Evolutionary conservation across 2,888 invertebrate genomes (phyloP).

Genomic region (Trypoxylon attenuatum): DNA sequence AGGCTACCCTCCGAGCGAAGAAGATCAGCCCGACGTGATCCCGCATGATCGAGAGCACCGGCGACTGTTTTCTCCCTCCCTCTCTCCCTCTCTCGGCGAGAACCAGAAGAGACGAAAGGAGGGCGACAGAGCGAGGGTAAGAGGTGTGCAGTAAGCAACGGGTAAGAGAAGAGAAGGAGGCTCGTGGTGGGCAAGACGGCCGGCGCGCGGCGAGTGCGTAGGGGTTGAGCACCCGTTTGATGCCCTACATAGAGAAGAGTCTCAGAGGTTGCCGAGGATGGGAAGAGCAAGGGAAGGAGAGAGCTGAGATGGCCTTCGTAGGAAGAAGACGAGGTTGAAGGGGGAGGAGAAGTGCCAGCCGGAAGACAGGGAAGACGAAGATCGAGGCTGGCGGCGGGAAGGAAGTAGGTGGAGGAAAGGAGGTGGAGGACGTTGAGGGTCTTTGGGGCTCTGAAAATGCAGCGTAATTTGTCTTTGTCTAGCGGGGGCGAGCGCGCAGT

Average conservation of each 20-base stretch:
- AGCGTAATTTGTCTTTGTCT: slow-evolving; percentile 75
- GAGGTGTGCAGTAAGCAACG: too few relatives aligned
- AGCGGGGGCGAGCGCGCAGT: slow-evolving; percentile 68
- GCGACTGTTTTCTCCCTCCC: not conserved
- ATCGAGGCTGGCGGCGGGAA: slow-evolving; percentile 43
- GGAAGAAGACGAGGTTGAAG: slow-evolving; percentile 50
- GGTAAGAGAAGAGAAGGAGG: slow-evolving; percentile 31
- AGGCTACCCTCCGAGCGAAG: not conserved
- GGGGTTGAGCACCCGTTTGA: slow-evolving; percentile 68
- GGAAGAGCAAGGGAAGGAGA: slow-evolving; percentile 44
- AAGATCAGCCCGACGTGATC: not conserved
- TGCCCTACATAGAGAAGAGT: slow-evolving; percentile 67
- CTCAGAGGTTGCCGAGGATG: slow-evolving; percentile 47
- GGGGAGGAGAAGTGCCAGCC: slow-evolving; percentile 48
- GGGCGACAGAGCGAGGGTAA: slow-evolving; percentile 20
- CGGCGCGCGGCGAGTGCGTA: slow-evolving; percentile 59
- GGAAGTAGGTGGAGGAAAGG: slow-evolving; percentile 46
- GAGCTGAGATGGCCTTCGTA: slow-evolving; percentile 47
- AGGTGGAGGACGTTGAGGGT: slow-evolving; percentile 57
- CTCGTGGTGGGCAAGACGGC: slow-evolving; percentile 49
- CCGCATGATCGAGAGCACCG: not conserved
- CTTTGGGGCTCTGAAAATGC: slow-evolving; percentile 74
- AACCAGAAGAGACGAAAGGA: slow-evolving; percentile 4
- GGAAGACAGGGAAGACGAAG: slow-evolving; percentile 47
- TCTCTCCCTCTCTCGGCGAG: not conserved